Conservation (phyloP, 2,797 vertebrate species). For the Malacoraja senta region DNA sequence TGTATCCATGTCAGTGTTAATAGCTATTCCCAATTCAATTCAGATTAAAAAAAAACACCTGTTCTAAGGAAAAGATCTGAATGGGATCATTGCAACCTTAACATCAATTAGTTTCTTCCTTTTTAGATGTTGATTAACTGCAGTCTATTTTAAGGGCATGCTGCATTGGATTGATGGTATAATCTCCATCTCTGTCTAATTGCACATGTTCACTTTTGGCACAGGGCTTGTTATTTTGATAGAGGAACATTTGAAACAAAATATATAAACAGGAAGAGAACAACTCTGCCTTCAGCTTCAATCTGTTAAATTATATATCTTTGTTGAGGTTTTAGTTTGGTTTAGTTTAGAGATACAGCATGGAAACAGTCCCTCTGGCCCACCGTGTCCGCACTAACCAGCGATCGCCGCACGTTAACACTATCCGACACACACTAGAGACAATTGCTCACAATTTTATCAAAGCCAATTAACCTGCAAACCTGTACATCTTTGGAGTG, state of each 20-base stretch:
- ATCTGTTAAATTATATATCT: constrained; percentile 29
- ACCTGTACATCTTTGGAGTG: no score
- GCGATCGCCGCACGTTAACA: no score
- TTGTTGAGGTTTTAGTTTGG: neutral
- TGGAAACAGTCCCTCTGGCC: no score
- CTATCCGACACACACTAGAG: no score
- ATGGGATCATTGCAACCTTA: no score
- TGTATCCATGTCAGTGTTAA: neutral
- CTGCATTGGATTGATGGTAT: neutral
- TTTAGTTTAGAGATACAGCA: no score
- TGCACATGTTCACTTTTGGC: neutral
- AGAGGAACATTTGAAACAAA: neutral
- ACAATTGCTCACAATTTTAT: no score
- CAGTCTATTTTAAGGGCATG: neutral
- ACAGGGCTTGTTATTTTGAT: neutral
- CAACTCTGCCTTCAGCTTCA: neutral
- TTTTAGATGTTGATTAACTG: no score
- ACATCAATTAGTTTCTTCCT: neutral
- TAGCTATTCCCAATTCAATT: neutral
- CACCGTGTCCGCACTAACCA: no score
- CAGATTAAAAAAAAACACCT: neutral
- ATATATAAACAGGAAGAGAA: constrained; percentile 15
- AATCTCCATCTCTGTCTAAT: neutral
- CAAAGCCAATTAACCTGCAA: no score
- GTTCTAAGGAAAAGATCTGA: neutral